A percentile compares a stretch with the other conserved stretches of the same genome.
These are phyloP conservation scores for Eulimnadia texana DNA, from an alignment of 1,140 invertebrate species.

Conservation along the genomic window DNA sequence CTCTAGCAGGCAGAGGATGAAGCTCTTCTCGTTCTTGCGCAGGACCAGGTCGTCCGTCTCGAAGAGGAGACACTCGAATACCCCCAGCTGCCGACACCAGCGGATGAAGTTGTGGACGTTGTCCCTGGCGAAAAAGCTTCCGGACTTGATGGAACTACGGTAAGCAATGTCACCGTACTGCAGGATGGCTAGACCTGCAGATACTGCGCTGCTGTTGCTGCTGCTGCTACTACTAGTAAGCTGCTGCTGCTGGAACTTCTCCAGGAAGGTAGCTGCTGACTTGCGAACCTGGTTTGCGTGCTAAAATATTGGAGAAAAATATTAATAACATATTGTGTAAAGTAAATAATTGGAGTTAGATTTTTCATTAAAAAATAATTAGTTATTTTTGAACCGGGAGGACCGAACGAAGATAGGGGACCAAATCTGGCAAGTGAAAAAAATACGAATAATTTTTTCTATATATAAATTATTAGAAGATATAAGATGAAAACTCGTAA, in stretches of 20 bases:
- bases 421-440: no score
- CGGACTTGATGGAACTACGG: conserved; percentile 46
- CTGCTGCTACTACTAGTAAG: no score
- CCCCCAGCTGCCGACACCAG: conserved; percentile 64
- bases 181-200: conserved; percentile 17
- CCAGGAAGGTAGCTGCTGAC: conserved; percentile 53
- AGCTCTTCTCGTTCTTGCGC: conserved; percentile 90
- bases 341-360: neutral
- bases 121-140: conserved; percentile 88
- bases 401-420: no score
- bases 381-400: no score
- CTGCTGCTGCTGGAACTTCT: conserved; percentile 9
- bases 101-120: conserved; percentile 94
- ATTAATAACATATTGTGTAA: conserved; percentile 25
- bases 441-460: no score
- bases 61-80: conserved; percentile 83
- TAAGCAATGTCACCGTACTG: conserved; percentile 30
- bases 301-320: conserved; percentile 40
- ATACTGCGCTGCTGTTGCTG: conserved; percentile 1
- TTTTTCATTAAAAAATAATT: neutral
- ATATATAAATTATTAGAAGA: no score
- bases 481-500: no score
- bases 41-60: conserved; percentile 93
- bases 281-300: conserved; percentile 87
- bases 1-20: conserved; percentile 66